These are phyloP conservation scores for Eremobia ochroleuca DNA, from an alignment of 2,888 invertebrate genomes.

Conservation along the genomic window DNA sequence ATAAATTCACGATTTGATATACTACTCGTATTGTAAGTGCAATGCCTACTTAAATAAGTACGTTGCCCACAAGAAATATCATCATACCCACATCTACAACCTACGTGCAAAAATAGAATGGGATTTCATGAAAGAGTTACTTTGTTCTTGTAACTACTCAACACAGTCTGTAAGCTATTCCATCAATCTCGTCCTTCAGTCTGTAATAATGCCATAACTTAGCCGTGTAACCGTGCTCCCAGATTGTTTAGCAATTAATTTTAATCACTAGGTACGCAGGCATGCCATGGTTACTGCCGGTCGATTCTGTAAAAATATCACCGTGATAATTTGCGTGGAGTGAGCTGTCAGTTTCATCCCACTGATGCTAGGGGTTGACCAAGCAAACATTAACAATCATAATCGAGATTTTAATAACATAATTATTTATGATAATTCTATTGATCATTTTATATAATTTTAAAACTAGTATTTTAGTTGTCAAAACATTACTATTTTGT, in stretches of 20 bases:
- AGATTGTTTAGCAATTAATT: constrained; percentile 67
- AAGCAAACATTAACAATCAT: too few relatives aligned
- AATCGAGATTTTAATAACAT: too few relatives aligned
- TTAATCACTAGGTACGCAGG: constrained; percentile 47
- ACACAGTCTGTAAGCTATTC: constrained; percentile 35
- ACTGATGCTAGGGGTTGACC: too few relatives aligned
- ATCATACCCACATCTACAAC: neutral
- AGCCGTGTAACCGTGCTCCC: constrained; percentile 55
- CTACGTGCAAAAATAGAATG: neutral
- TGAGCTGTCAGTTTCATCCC: too few relatives aligned
- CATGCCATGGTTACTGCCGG: constrained; percentile 12
- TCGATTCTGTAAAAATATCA: too few relatives aligned
- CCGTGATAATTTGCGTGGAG: too few relatives aligned
- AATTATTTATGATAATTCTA: too few relatives aligned
- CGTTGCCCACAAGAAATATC: neutral
- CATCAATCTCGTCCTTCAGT: constrained; percentile 60
- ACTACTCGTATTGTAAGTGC: neutral
- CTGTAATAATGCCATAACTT: constrained; percentile 65
- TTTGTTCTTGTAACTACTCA: constrained; percentile 36
- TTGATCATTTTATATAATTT: too few relatives aligned
- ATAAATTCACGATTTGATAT: constrained; percentile 6
- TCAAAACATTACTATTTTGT: too few relatives aligned
- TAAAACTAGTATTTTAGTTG: too few relatives aligned
- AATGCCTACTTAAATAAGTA: neutral
- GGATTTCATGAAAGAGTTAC: constrained; percentile 11